Base-by-base conservation (phyloP, 2,113 vertebrate genomes). In the Perca flavescens region DNA sequence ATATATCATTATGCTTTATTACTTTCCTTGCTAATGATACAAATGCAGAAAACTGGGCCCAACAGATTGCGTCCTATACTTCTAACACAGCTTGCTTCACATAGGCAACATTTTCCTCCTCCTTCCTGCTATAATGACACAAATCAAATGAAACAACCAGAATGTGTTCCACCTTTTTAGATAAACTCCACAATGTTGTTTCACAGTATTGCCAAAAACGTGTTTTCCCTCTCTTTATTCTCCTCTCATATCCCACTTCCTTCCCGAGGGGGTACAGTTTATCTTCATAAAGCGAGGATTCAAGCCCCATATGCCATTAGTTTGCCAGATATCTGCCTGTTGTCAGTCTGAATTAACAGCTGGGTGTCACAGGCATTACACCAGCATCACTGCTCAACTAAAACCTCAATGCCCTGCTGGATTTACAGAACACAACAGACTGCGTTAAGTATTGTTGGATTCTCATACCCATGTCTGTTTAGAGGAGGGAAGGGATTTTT, bases 271-370 rank as follows among this genome's bases (percentile, higher is more conserved):
- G 67, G 64, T 64, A 65, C 67, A 83, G 70, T 94, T 89, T 84
- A 90, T 90, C 89, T 91, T 75, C 57, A 83, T 74, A 71, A 87
- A 86, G 36, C 82, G 36, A 46, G 64, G 78, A 88, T 78, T 89
- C 78, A 54, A 80, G 71, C 69, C 80, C 89, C 86, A 88, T 90
- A 86, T 90, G 90, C 85, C 74, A 71, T 88, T 86, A 81, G 76
- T 87, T 80, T 61, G 72, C 69, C 80, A 77, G 71, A 89, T 83
- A 90, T 89, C 86, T 88, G 88, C 57, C 67, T 22, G 71, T 83
- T 85, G 84, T 93, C 88, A 77, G 79, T 88, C 83, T 90, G 87
- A 91, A 89, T 90, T 83, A 94, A 92, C 91, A 92, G 86, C 88
- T 87, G 89, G 71, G 71, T 76, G 78, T 89, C 73, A 66, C 43